These are phyloP conservation scores for Myotis myotis DNA, from an alignment of 2,797 vertebrate genomes.

Conservation along the genomic window DNA sequence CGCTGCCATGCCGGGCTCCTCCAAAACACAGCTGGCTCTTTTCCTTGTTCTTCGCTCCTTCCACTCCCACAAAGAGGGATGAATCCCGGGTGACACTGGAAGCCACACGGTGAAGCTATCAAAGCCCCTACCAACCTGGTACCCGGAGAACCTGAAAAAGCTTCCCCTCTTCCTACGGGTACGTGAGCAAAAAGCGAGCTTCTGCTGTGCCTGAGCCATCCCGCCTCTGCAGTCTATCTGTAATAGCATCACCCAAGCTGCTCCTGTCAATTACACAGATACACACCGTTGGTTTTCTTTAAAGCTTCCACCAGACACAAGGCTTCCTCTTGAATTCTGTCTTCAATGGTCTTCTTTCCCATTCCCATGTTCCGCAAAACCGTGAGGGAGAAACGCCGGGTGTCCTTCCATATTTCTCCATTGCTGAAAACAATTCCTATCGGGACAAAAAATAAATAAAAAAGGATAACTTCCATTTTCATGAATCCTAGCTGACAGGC, in stretches of 20 bases:
- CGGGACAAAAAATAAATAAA: not conserved
- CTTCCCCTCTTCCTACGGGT: not conserved
- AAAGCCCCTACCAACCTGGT: not conserved
- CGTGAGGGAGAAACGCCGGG: slow-evolving; percentile 71
- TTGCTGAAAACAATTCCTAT: slow-evolving; percentile 76
- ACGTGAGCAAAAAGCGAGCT: not conserved
- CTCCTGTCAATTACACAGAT: not conserved
- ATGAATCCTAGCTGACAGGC: not conserved
- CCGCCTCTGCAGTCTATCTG: not conserved
- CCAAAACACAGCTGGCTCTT: not conserved
- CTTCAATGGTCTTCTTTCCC: slow-evolving; percentile 75
- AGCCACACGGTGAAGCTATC: not conserved
- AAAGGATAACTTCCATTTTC: not conserved
- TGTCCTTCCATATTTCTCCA: slow-evolving; percentile 79
- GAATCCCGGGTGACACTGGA: not conserved
- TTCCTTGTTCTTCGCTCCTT: not conserved
- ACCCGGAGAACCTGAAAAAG: not conserved
- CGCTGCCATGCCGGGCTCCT: not conserved
- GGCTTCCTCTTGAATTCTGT: slow-evolving; percentile 74
- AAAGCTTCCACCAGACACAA: slow-evolving; percentile 71
- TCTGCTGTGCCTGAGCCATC: not conserved
- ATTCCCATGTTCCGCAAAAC: slow-evolving; percentile 79
- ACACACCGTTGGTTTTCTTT: slow-evolving; percentile 34
- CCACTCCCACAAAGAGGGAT: not conserved
- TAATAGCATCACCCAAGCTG: not conserved